Evolutionary conservation across 2,888 invertebrate species (phyloP).

Genomic region (Biston stratarius): DNA sequence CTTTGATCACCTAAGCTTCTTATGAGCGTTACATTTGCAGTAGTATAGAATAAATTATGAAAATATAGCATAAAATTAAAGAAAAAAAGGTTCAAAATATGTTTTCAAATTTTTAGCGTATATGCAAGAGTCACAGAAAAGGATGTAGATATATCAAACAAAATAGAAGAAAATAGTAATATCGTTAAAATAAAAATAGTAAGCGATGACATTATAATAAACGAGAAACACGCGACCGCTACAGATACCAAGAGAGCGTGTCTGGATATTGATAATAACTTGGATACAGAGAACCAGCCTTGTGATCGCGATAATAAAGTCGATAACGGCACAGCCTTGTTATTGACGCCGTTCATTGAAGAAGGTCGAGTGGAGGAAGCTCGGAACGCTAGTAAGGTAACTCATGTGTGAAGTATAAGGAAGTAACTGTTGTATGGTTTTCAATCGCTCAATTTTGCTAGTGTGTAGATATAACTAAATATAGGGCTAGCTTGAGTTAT

Average conservation of each 20-base stretch:
- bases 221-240: constrained; percentile 30
- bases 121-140: constrained; percentile 56
- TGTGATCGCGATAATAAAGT: constrained; percentile 42
- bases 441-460: not conserved
- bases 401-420: not conserved
- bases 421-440: not conserved
- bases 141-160: constrained; percentile 39
- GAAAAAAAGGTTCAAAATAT: not conserved
- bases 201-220: constrained; percentile 20
- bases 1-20: not conserved
- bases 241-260: constrained; percentile 37
- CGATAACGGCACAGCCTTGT: constrained; percentile 66
- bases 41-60: too few species aligned
- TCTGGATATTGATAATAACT: constrained; percentile 44
- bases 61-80: too few species aligned
- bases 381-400: constrained; percentile 56
- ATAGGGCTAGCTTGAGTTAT: too few species aligned
- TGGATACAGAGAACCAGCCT: constrained; percentile 39
- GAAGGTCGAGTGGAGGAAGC: constrained; percentile 70
- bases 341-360: constrained; percentile 73
- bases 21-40: not conserved
- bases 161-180: constrained; percentile 30
- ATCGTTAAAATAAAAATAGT: constrained; percentile 22
- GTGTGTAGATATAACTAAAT: too few species aligned
- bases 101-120: constrained; percentile 55